Conservation (phyloP, 2,113 vertebrate species). For the Neogobius melanostomus region DNA sequence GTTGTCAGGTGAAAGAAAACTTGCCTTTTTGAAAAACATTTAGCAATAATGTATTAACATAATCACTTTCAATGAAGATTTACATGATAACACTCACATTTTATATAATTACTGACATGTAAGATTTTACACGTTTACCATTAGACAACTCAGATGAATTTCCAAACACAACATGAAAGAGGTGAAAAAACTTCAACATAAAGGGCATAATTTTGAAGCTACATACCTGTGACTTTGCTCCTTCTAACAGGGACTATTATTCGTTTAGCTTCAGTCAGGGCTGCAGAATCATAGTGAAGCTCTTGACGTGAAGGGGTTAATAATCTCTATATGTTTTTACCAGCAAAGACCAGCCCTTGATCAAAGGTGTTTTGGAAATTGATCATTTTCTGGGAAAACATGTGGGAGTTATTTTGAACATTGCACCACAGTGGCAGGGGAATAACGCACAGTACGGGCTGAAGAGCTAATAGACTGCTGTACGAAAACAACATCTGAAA, state of each 20-base stretch:
- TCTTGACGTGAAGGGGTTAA: slow-evolving; percentile 71
- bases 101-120: too few relatives aligned
- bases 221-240: slow-evolving; percentile 56
- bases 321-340: slow-evolving; percentile 50
- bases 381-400: slow-evolving; percentile 59
- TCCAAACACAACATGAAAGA: neutral
- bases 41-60: too few relatives aligned
- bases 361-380: slow-evolving; percentile 66
- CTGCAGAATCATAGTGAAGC: slow-evolving; percentile 49
- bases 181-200: neutral
- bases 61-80: too few relatives aligned
- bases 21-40: too few relatives aligned
- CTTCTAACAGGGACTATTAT: slow-evolving; percentile 20
- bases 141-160: too few relatives aligned
- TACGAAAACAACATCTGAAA: slow-evolving; percentile 47
- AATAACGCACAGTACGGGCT: slow-evolving; percentile 59
- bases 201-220: neutral
- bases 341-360: slow-evolving; percentile 35
- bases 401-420: slow-evolving; percentile 56
- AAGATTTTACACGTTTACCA: too few relatives aligned
- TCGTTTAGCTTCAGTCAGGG: slow-evolving; percentile 21
- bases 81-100: too few relatives aligned
- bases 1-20: too few relatives aligned
- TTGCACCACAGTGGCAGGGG: slow-evolving; percentile 62
- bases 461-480: slow-evolving; percentile 18